phyloP scores from a whole-genome alignment of 2,113 vertebrate species.

The Gymnorhina tibicen region DNA sequence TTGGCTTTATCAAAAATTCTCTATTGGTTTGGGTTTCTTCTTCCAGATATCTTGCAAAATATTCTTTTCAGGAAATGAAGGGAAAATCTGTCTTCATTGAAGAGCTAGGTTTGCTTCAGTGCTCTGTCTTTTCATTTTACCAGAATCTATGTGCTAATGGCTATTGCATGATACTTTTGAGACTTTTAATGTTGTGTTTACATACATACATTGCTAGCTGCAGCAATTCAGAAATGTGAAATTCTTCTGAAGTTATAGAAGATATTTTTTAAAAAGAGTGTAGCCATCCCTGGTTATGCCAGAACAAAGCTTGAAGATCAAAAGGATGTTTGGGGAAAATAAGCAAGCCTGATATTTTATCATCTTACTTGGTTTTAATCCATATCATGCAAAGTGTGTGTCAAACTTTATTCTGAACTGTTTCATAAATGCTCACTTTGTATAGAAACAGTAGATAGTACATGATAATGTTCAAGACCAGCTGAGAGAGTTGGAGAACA shows the following conservation, averaged over 20 bases:
- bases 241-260: neutral
- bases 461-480: neutral
- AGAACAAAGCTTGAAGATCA: neutral
- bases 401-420: neutral
- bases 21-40: neutral
- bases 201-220: neutral
- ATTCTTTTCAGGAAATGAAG: neutral
- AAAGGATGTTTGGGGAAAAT: neutral
- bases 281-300: neutral
- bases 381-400: neutral
- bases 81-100: neutral
- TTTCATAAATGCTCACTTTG: neutral
- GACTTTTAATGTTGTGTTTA: neutral
- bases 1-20: neutral
- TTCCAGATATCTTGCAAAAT: neutral
- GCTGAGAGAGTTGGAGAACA: neutral
- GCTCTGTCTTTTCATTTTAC: neutral
- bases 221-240: neutral
- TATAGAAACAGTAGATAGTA: neutral
- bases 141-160: neutral
- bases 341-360: neutral
- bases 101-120: neutral
- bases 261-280: neutral
- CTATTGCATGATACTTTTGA: neutral
- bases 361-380: neutral